Evolutionary conservation across 2,888 invertebrate species (phyloP), one percentile per base, ranked within the genome.

Genomic region (Drosophila barbarae): DNA sequence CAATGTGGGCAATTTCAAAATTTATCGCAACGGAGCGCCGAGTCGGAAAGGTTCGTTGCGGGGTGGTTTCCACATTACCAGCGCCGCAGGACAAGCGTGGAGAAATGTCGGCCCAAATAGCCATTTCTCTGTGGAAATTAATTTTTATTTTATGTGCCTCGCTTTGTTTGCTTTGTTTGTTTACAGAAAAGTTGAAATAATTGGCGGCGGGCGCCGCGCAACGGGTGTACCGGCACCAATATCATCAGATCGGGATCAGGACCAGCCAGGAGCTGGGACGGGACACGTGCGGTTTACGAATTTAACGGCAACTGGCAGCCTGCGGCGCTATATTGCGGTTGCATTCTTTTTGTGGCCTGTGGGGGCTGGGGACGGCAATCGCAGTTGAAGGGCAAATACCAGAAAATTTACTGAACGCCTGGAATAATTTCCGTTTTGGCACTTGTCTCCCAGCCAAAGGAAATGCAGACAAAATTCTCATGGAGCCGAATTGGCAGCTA

Each of bases 81-180:
- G 28, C 67, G 46, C 52, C 18, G 59, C 73, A 72, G 51, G 56
- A 67, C 23, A 49, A 68, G 61, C 68, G 66, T 53, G 47, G 41
- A 67, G 47, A 73, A 72, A 82, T 77, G 79, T 73, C 85, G 73
- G 70, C 72, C 80, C 75, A 84, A 76, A 81, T 81, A 81, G 75
- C 85, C 69, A 82, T 81, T 84, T 81, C 54, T 68, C 69, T 72
- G 80, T 69, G 69, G 84, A 84, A 81, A 81, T 84, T 82, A 84
- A 81, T 81, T 84, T 84, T 82, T 82, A 84, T 84, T 84, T 81
- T 70, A 79, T 81, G 75, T 69, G 67, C 51, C 65, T 58, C 56
- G 41, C 61, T 41, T 67, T 61, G 65, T 58, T 68, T 68, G 72
- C 46, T 65, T 73, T 76, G 71, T 84, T 84, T 84, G 73, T 75